A percentile compares a stretch with the other conserved stretches of the same genome.
phyloP scores from a whole-genome alignment of 2,888 invertebrate species.

The Rhimphoctona megacephalus region DNA sequence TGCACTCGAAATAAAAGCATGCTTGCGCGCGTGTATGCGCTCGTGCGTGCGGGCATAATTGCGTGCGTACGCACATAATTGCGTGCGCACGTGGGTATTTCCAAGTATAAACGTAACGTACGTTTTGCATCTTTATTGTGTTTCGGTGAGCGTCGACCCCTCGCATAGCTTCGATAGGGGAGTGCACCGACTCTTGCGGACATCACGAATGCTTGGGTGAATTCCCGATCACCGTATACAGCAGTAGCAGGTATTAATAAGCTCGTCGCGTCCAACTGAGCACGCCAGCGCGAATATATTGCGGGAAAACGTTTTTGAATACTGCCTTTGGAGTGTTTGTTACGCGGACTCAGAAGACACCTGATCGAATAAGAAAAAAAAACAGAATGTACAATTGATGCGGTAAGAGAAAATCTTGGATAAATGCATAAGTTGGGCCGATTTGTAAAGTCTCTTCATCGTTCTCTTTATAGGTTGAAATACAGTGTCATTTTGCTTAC shows the following conservation, averaged over 20 bases:
- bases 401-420: slow-evolving; percentile 17
- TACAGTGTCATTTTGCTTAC: neutral
- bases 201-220: slow-evolving; percentile 59
- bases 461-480: neutral
- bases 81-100: slow-evolving; percentile 24
- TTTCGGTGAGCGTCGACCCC: slow-evolving; percentile 66
- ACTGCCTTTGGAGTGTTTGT: slow-evolving; percentile 36
- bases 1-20: neutral
- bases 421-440: neutral
- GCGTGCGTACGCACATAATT: slow-evolving; percentile 29
- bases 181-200: slow-evolving; percentile 63
- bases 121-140: slow-evolving; percentile 49
- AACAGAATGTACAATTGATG: slow-evolving; percentile 12
- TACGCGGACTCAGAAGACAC: slow-evolving; percentile 30
- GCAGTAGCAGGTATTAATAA: slow-evolving; percentile 65
- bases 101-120: slow-evolving; percentile 8
- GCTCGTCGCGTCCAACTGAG: slow-evolving; percentile 58
- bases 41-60: slow-evolving; percentile 5
- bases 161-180: slow-evolving; percentile 58
- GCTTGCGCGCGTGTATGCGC: neutral
- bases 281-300: slow-evolving; percentile 50
- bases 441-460: neutral
- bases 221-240: slow-evolving; percentile 64
- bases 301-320: slow-evolving; percentile 48
- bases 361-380: neutral